Conservation (phyloP, 1,140 invertebrate genomes). For the Aphelinus certus region DNA sequence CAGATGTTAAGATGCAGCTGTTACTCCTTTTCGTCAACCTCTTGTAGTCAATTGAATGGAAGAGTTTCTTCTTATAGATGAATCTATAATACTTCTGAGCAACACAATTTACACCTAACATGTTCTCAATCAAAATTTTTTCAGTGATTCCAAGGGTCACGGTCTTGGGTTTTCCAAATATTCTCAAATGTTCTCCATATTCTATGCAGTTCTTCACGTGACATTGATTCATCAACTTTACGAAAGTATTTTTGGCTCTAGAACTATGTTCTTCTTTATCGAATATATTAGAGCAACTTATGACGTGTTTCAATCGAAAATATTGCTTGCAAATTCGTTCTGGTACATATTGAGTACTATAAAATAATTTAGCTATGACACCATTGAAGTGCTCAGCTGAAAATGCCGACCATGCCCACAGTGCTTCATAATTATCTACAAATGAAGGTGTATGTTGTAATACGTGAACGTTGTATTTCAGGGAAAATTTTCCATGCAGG, state of each 20-base stretch:
- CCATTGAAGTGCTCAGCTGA: background rate
- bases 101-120: background rate
- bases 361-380: background rate
- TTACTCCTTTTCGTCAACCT: conserved; percentile 24
- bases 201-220: background rate
- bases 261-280: conserved; percentile 23
- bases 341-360: conserved; percentile 5
- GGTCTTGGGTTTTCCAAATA: conserved; percentile 27
- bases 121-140: conserved; percentile 27
- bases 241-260: conserved; percentile 11
- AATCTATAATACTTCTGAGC: conserved; percentile 18
- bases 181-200: background rate
- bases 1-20: background rate
- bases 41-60: conserved; percentile 20
- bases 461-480: conserved; percentile 20
- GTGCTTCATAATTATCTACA: conserved; percentile 36
- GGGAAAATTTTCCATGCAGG: conserved; percentile 31
- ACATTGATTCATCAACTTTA: background rate
- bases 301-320: conserved; percentile 32
- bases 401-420: conserved; percentile 17
- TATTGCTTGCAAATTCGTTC: conserved; percentile 40
- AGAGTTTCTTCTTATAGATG: conserved; percentile 21
- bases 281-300: conserved; percentile 27
- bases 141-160: conserved; percentile 1
- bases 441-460: conserved; percentile 34